Evolutionary conservation across 2,797 vertebrate genomes (phyloP).

Genomic region (Centropyge bicolor): DNA sequence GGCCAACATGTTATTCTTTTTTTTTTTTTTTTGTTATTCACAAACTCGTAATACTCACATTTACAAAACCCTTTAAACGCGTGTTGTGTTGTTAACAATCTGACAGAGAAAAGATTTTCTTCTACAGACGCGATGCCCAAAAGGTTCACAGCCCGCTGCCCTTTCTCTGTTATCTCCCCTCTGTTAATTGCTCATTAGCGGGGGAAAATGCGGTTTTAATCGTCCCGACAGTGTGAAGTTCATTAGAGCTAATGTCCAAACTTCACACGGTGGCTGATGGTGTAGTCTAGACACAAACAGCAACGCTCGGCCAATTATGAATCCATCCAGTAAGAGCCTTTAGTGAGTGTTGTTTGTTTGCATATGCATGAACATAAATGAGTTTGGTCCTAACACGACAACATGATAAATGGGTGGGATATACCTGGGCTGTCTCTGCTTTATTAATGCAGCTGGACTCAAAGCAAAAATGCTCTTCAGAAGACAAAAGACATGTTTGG

Average conservation of each 20-base stretch:
- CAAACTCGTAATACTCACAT: constrained; percentile 22
- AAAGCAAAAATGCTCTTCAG: constrained; percentile 14
- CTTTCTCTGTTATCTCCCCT: constrained; percentile 54
- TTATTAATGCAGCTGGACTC: constrained; percentile 23
- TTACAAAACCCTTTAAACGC: constrained; percentile 28
- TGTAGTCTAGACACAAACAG: constrained; percentile 40
- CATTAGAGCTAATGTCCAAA: constrained; percentile 74
- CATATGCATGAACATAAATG: constrained; percentile 16
- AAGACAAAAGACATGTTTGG: constrained; percentile 25
- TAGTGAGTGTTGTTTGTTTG: constrained; percentile 45
- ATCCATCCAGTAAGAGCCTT: constrained; percentile 43
- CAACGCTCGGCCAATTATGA: constrained; percentile 54
- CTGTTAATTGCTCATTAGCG: constrained; percentile 78
- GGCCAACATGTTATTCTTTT: constrained; percentile 19
- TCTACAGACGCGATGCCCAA: constrained; percentile 28
- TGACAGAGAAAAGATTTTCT: constrained; percentile 46
- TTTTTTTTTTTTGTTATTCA: no score
- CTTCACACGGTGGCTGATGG: constrained; percentile 56
- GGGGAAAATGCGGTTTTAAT: constrained; percentile 76
- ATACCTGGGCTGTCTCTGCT: constrained; percentile 41
- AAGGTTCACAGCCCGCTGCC: constrained; percentile 39
- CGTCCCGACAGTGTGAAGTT: constrained; percentile 68
- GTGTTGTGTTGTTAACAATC: constrained; percentile 29
- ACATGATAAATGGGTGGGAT: constrained; percentile 35
- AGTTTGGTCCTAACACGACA: constrained; percentile 25